Conservation (phyloP, 2,888 invertebrate species). For the Lycophotia porphyrea region DNA sequence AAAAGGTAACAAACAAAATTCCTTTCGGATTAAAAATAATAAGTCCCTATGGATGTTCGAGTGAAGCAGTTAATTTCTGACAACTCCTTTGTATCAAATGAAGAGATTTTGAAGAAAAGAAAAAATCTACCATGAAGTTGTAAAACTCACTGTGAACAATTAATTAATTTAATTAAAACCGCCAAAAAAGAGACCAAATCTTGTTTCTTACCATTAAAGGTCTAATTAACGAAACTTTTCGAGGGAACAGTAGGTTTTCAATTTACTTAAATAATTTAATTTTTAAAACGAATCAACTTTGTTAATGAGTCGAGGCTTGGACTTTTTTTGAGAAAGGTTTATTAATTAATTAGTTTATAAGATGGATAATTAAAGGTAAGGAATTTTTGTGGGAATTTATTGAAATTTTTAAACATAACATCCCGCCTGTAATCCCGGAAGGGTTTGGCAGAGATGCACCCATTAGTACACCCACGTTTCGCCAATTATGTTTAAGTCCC, state of each 20-base stretch:
- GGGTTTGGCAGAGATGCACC: no score
- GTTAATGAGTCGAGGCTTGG: constrained; percentile 41
- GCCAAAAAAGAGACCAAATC: constrained; percentile 34
- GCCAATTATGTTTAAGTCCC: no score
- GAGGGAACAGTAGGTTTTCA: constrained; percentile 55
- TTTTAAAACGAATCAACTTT: constrained; percentile 54
- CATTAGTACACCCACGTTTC: no score
- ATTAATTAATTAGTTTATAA: constrained; percentile 27
- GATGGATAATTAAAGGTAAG: neutral
- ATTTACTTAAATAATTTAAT: constrained; percentile 60
- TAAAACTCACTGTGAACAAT: constrained; percentile 18
- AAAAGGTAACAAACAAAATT: no score
- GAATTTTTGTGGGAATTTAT: neutral
- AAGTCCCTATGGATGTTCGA: neutral
- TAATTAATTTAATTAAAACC: constrained; percentile 46
- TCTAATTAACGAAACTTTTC: constrained; percentile 64
- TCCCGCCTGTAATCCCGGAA: no score
- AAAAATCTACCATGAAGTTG: neutral
- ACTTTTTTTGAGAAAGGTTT: constrained; percentile 45
- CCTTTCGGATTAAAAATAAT: no score
- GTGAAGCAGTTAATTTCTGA: neutral
- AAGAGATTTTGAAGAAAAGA: neutral
- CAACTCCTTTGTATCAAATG: neutral
- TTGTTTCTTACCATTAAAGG: constrained; percentile 51
- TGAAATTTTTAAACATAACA: neutral